Conservation (phyloP, 2,888 invertebrate species). For the Dryococelus australis region DNA sequence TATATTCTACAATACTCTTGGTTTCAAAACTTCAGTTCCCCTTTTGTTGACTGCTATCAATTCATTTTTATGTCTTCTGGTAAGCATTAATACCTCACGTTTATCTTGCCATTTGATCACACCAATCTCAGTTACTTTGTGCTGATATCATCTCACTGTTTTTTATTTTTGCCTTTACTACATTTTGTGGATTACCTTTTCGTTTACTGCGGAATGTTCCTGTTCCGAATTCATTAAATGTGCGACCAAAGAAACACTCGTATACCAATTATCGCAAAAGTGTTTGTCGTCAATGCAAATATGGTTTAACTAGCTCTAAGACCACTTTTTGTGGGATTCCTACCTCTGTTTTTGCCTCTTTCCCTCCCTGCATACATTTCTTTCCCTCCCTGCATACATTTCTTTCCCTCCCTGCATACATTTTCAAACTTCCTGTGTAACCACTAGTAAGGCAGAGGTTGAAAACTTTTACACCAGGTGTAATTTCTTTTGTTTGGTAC, state of each 20-base stretch:
- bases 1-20: background rate
- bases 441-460: no score
- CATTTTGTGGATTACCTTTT: background rate
- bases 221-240: background rate
- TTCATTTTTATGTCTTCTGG: background rate
- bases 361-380: no score
- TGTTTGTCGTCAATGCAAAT: background rate
- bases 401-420: no score
- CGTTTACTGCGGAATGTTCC: background rate
- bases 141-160: background rate
- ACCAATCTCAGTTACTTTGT: background rate
- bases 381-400: no score
- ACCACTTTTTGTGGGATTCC: no score
- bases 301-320: no score
- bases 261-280: background rate
- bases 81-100: background rate
- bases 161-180: background rate
- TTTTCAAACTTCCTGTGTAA: no score
- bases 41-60: background rate
- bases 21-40: background rate
- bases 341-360: no score
- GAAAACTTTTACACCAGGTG: no score
- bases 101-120: background rate
- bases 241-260: background rate
- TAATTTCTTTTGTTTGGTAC: no score